Base-by-base conservation (phyloP, 1,140 invertebrate genomes). In the Thaumatotibia leucotreta region DNA sequence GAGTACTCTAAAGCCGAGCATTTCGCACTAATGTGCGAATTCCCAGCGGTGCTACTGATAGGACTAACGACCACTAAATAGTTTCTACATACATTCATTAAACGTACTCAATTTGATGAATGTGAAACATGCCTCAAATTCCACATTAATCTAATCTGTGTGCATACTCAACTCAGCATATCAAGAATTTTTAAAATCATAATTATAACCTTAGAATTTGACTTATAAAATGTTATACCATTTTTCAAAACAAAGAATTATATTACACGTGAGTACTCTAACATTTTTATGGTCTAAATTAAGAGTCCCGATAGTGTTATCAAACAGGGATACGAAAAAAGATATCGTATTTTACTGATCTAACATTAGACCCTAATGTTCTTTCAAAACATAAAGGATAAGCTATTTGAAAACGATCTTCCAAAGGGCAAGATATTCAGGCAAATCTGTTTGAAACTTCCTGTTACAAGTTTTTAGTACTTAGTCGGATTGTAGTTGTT, bases 401-500 rank as follows among this genome's bases (percentile, higher is more conserved):
- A 58, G 52, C 22, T 6, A 29, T 58, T 58, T 27, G 6, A n/a
- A 27, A 58, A 58, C 14, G 27, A 58, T 58, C 29, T 58, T 58
- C 27, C 52, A 54, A 24, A 23, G 27, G 24, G 52, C 52, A n/a
- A 29, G 52, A 6, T 27, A 58, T 58, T 58, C 24, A 58, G 24
- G 10, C 9, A 14, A 58, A 58, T 58, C 52, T 58, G 52, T 58
- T 29, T 29, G 10, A 17, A 58, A 58, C 23, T 58, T 58, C 29
- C 17, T 58, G 52, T 17, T 58, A 29, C 52, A 27, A 58, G 52
- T 58, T 58, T 27, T 27, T 27, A 14, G 52, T 5, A 45, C n/a
- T n/a, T n/a, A n/a, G n/a, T 58, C 52, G 52, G 52, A 58, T 58
- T 58, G 52, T 58, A 58, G 52, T 58, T 23, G 50, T 4, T 54